Percentiles rank a stretch among this genome's conserved stretches.
Evolutionary conservation across 2,797 vertebrate species (phyloP).

Genomic region (Okamejei kenojei): DNA sequence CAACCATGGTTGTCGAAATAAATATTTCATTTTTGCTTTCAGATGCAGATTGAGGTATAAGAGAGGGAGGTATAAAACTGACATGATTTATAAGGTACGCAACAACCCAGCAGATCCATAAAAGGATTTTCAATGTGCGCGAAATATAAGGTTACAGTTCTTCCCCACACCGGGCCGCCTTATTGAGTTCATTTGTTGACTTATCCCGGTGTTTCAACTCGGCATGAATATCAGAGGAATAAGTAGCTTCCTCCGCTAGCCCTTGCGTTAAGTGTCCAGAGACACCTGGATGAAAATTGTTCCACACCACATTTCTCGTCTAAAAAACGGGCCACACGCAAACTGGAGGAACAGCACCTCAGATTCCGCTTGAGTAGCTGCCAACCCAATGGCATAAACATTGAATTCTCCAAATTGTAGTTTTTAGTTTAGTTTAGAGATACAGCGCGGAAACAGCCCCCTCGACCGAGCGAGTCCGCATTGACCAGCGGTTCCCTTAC

Average conservation of each 20-base stretch:
- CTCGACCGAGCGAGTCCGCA: no score
- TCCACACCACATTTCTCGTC: neutral
- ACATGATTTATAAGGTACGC: neutral
- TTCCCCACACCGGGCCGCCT: neutral
- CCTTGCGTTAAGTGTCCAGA: neutral
- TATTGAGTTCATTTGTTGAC: neutral
- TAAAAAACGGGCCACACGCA: no score
- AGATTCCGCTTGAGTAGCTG: no score
- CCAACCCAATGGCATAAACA: no score
- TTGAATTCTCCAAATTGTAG: no score
- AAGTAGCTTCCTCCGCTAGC: neutral
- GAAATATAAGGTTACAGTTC: slow-evolving; percentile 3
- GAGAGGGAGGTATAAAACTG: neutral
- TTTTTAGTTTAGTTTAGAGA: no score
- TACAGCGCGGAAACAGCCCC: no score
- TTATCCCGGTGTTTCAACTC: neutral
- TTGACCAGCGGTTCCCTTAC: no score
- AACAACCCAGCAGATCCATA: neutral
- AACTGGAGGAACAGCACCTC: no score
- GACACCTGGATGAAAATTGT: neutral
- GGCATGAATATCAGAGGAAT: neutral
- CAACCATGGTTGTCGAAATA: neutral
- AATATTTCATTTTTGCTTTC: neutral
- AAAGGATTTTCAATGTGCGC: neutral
- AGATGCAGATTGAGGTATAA: neutral